Percentiles rank a stretch among this genome's conserved stretches.
phyloP scores from a whole-genome alignment of 2,888 invertebrate species.

The Villa cingulata region DNA sequence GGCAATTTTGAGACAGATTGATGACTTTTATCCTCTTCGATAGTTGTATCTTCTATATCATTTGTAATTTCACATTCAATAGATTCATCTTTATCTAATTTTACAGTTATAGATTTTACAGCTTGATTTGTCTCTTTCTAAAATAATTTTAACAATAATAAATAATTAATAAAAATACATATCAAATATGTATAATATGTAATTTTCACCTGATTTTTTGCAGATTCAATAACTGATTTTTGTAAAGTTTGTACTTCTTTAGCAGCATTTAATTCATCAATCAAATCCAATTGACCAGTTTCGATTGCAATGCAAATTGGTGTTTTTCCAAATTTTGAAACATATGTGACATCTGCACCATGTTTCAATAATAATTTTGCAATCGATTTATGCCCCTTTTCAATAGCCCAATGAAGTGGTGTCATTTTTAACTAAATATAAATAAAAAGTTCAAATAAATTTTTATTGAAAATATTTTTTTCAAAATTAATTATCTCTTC shows the following conservation, averaged over 20 bases:
- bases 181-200: too few relatives aligned
- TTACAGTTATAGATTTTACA: slow-evolving; percentile 28
- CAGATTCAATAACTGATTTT: neutral
- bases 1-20: neutral
- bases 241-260: slow-evolving; percentile 14
- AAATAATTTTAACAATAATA: slow-evolving; percentile 7
- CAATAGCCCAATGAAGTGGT: slow-evolving; percentile 88
- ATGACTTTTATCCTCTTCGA: neutral
- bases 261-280: slow-evolving; percentile 41
- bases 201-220: neutral
- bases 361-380: slow-evolving; percentile 55
- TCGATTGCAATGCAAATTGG: slow-evolving; percentile 53
- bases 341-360: slow-evolving; percentile 54
- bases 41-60: neutral
- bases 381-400: slow-evolving; percentile 57
- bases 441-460: slow-evolving; percentile 1
- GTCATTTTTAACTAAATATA: slow-evolving; percentile 65
- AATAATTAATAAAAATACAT: neutral
- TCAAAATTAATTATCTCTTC: slow-evolving; percentile 1
- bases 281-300: slow-evolving; percentile 47
- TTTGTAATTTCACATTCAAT: slow-evolving; percentile 3
- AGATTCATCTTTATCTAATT: neutral
- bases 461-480: neutral
- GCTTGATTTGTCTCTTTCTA: slow-evolving; percentile 34
- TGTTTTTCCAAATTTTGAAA: slow-evolving; percentile 62